Conservation (phyloP, 2,113 vertebrate genomes). For the Thalassarche chlororhynchos region DNA sequence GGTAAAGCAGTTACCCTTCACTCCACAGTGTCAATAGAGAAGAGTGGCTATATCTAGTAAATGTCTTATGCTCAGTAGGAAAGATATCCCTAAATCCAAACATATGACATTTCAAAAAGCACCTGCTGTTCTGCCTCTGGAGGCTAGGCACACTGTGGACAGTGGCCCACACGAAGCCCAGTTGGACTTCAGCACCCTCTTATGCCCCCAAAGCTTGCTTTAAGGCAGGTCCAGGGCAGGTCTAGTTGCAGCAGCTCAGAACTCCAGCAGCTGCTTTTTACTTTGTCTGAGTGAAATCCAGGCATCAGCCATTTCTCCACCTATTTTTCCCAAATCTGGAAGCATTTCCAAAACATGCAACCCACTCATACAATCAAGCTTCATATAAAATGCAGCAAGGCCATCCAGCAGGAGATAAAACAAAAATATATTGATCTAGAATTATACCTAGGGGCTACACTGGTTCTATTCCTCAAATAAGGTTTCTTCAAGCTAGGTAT, state of each 20-base stretch:
- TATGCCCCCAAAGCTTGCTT: background rate
- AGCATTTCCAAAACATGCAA: background rate
- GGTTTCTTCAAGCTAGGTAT: slow-evolving; percentile 8
- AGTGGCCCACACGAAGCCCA: background rate
- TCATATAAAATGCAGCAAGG: background rate
- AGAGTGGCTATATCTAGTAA: background rate
- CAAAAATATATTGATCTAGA: background rate
- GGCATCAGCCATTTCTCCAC: background rate
- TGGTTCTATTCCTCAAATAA: background rate
- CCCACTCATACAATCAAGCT: background rate
- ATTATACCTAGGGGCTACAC: background rate
- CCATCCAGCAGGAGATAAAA: background rate
- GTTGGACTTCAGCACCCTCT: background rate
- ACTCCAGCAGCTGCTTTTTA: background rate
- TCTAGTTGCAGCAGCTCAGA: background rate
- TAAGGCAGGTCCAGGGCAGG: background rate
- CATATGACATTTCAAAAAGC: background rate
- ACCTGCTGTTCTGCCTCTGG: background rate
- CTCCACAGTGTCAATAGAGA: background rate
- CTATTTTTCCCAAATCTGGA: background rate
- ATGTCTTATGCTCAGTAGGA: background rate
- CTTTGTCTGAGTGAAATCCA: background rate
- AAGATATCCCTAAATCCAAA: background rate
- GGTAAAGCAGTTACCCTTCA: background rate
- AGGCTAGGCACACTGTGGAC: background rate